Evolutionary conservation across 2,797 vertebrate genomes (phyloP), one percentile per base, ranked within the genome.

Genomic region (Channallabes apus): DNA sequence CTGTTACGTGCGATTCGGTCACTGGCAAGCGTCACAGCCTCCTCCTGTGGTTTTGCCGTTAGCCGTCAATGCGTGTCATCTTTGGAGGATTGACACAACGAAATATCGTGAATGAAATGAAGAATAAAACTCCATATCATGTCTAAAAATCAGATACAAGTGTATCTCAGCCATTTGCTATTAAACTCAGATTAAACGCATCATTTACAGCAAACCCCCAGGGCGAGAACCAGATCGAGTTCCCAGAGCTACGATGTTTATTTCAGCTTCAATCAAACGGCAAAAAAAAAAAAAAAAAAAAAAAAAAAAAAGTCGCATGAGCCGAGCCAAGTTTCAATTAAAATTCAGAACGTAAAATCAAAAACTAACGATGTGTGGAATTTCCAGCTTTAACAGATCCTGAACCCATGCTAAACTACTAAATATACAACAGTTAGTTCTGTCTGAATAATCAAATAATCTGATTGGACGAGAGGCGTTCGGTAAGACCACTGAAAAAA

Each of bases 121-220:
- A 22, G 22, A 67, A 68, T 4, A 68, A 69, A 20, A 69, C 3
- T 29, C 67, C 8, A 11, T 9, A 17, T 3, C 32, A 69, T 35
- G 29, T 69, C 35, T 68, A 69, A 67, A 35, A 6, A 9, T 6
- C 17, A 67, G 65, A 18, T 22, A 41, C 9, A 38, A 24, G 38
- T 54, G n/a, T 15, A 7, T 27, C 41, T 51, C 51, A 29, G 46
- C 14, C 18, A 17, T 9, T 54, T 29, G 72, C 46, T 75, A 29
- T 73, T 75, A 56, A 75, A 75, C 15, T 75, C 72, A 29, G 51
- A 75, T 75, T 75, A 75, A 75, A 75, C n/a, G n/a, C 72, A 75
- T 54, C 72, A 54, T 75, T 75, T 54, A 54, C 24, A 75, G 24
- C 46, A 29, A 27, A 56, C n/a, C 41, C 72, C 72, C 24, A 12